Conservation (phyloP, 2,797 vertebrate species). For the Masticophis lateralis region DNA sequence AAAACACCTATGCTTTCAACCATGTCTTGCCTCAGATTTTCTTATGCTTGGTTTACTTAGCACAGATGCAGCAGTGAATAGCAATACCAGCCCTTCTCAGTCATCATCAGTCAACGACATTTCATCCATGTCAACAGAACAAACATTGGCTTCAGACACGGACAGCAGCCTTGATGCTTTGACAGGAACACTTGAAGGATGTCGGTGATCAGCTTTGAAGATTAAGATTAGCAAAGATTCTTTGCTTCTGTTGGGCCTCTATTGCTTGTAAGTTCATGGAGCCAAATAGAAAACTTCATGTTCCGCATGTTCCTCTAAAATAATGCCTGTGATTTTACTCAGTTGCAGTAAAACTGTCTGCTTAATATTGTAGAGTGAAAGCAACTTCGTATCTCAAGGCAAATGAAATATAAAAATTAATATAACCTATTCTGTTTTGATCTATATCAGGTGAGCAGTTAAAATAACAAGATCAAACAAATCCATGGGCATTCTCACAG, state of each 20-base stretch:
- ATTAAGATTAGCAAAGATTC: slow-evolving; percentile 58
- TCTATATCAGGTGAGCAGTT: slow-evolving; percentile 80
- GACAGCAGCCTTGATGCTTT: slow-evolving; percentile 97
- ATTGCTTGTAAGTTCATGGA: slow-evolving; percentile 71
- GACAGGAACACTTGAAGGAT: slow-evolving; percentile 89
- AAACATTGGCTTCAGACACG: slow-evolving; percentile 95
- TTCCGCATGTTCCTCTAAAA: slow-evolving; percentile 78
- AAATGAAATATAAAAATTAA: slow-evolving; percentile 52
- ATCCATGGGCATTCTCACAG: slow-evolving; percentile 55
- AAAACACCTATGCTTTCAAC: slow-evolving; percentile 36
- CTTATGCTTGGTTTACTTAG: slow-evolving; percentile 77
- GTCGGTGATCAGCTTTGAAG: slow-evolving; percentile 77
- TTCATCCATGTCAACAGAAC: slow-evolving; percentile 98
- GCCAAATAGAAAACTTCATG: slow-evolving; percentile 74
- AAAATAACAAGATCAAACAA: slow-evolving; percentile 52
- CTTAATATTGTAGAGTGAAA: slow-evolving; percentile 69
- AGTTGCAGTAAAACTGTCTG: slow-evolving; percentile 72
- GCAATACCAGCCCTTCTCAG: slow-evolving; percentile 88
- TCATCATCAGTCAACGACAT: slow-evolving; percentile 97
- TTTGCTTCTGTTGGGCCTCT: slow-evolving; percentile 65
- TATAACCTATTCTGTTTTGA: slow-evolving; percentile 63
- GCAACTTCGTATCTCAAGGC: slow-evolving; percentile 66
- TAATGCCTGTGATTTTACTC: slow-evolving; percentile 72
- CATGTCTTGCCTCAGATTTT: slow-evolving; percentile 73
- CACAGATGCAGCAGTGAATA: slow-evolving; percentile 86